Percentiles rank a stretch among this genome's conserved stretches.
These are phyloP conservation scores for Lithobius niger DNA, from an alignment of 1,140 invertebrate species.

Conservation along the genomic window DNA sequence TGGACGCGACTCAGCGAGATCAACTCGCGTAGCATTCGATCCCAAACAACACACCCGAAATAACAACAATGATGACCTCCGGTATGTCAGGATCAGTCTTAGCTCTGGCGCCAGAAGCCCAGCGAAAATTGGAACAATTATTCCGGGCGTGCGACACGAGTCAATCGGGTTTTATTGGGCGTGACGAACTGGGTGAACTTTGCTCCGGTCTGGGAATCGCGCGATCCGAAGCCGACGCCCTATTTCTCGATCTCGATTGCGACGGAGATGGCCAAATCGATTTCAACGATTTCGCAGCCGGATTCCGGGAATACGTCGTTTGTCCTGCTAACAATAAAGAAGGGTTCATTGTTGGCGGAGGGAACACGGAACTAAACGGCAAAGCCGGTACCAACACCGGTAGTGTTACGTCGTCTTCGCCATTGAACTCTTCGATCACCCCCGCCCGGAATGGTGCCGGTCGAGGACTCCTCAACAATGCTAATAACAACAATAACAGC, in stretches of 20 bases:
- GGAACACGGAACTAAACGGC: not conserved
- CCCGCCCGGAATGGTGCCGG: not conserved
- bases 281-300: slow-evolving; percentile 40
- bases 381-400: not conserved
- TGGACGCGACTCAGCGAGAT: too few relatives aligned
- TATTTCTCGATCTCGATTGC: slow-evolving; percentile 42
- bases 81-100: too few relatives aligned
- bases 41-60: too few relatives aligned
- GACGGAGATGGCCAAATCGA: slow-evolving; percentile 43
- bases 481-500: slow-evolving; percentile 15
- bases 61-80: too few relatives aligned
- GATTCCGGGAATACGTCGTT: slow-evolving; percentile 38
- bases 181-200: slow-evolving; percentile 32
- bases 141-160: slow-evolving; percentile 34
- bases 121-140: slow-evolving; percentile 28
- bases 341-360: too few relatives aligned
- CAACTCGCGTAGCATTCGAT: too few relatives aligned
- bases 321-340: too few relatives aligned
- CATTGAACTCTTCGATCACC: too few relatives aligned
- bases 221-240: slow-evolving; percentile 31
- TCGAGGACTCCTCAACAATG: not conserved
- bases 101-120: too few relatives aligned
- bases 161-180: slow-evolving; percentile 31
- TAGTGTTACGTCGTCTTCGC: too few relatives aligned
- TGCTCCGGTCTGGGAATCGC: slow-evolving; percentile 32